Percentiles rank a stretch among this genome's conserved stretches.
Conservation (phyloP, 2,797 vertebrate genomes). For the Scolopax rusticola region DNA sequence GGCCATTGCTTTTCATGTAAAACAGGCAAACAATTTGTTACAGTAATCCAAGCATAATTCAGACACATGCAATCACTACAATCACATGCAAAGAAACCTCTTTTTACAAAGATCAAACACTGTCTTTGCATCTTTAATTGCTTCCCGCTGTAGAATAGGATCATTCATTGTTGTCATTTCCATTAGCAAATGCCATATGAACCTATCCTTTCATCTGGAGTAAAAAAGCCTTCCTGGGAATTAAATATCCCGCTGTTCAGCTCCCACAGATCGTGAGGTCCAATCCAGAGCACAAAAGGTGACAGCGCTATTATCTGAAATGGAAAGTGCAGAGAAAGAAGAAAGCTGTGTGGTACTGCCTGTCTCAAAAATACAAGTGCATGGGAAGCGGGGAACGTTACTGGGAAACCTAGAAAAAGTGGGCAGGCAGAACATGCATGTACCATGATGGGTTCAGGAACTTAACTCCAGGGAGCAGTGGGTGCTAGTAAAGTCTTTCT, state of each 20-base stretch:
- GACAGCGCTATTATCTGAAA: background rate
- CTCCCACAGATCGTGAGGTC: background rate
- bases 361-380: background rate
- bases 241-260: background rate
- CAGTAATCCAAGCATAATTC: background rate
- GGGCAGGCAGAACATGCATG: background rate
- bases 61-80: background rate
- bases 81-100: background rate
- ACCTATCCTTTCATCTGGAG: background rate
- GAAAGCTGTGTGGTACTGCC: background rate
- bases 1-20: background rate
- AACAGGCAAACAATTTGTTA: background rate
- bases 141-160: background rate
- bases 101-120: background rate
- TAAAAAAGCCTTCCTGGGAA: background rate
- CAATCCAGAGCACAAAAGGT: background rate
- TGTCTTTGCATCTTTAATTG: background rate
- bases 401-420: background rate
- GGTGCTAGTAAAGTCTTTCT: background rate
- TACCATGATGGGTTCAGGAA: background rate
- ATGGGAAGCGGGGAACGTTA: rapidly evolving
- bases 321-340: background rate
- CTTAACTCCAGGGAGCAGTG: background rate
- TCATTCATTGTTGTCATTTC: background rate
- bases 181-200: background rate